phyloP scores from a whole-genome alignment of 1,140 invertebrate species.

The Drosophila elegans region DNA sequence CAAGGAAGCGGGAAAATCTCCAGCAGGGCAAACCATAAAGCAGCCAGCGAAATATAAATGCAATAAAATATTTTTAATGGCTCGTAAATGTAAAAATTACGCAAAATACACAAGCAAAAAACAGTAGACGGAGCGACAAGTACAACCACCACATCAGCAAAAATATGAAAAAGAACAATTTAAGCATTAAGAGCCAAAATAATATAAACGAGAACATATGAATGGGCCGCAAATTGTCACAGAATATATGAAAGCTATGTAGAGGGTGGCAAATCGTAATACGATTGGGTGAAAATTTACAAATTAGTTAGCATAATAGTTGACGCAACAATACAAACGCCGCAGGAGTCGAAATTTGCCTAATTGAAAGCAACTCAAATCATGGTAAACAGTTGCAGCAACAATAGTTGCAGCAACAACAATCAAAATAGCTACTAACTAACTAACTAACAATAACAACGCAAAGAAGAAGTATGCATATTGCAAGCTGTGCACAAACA shows the following conservation, averaged over 20 bases:
- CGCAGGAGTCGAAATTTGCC: conserved; percentile 60
- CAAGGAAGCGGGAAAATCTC: conserved; percentile 59
- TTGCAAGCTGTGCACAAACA: conserved; percentile 60
- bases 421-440: conserved; percentile 11
- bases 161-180: conserved; percentile 27
- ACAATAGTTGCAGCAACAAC: conserved; percentile 26
- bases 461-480: conserved; percentile 37
- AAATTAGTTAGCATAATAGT: conserved; percentile 69
- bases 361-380: conserved; percentile 63
- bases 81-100: conserved; percentile 77
- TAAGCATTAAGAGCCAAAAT: conserved; percentile 7
- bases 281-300: conserved; percentile 53
- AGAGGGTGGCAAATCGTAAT: conserved; percentile 16
- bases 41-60: conserved; percentile 75
- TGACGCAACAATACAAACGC: conserved; percentile 48
- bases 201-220: conserved; percentile 8
- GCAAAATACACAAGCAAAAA: conserved; percentile 52
- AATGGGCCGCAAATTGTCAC: conserved; percentile 59
- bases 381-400: conserved; percentile 24
- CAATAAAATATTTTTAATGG: conserved; percentile 78
- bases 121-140: not conserved
- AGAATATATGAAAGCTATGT: conserved; percentile 21
- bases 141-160: not conserved
- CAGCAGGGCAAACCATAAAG: conserved; percentile 66
- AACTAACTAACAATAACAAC: conserved; percentile 29